Base-by-base conservation (phyloP, 2,888 invertebrate species). In the Ptilodon capucinus region DNA sequence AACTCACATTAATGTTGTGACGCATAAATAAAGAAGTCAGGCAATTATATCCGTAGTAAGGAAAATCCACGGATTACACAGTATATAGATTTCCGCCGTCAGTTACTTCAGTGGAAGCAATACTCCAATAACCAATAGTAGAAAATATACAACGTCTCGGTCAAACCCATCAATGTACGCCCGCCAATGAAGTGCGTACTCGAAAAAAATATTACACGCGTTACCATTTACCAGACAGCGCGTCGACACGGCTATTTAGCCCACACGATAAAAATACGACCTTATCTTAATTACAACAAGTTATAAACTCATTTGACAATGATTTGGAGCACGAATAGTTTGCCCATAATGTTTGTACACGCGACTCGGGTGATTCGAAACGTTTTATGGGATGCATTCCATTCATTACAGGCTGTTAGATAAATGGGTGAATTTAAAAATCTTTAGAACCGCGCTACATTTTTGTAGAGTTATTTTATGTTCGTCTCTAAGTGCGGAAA, bases 181-280 rank as follows among this genome's bases (percentile, higher is more conserved):
- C 30, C 42, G 42, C 39, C 14, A 23, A 25, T 34, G 8, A 47
- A 42, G 11, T 13, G 25, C 42, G 23, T 35, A 46, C 46, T 50
- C 44, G 4, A 42, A 47, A 48, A 51, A 43, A 40, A 23, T 59
- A 58, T 48, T 52, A 46, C 57, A 54, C 54, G 43, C 61, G 48
- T 53, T 40, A 46, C 67, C 70, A 81, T 48, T 53, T 40, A 46
- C 67, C 70, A 81, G 81, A 81, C 81, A 66, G 79, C 78, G 68
- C 70, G 81, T 71, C 80, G 77, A 67, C 79, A 48, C 54, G 50
- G 52, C 53, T 65, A 59, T 58, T 47, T 46, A 38, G 42, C 46
- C 42, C 55, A 45, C 28, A 40, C 40, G 53, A 47, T 48, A 46
- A 40, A 58, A 48, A 45, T 42, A 48, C 48, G 54, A 42, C 43